Conservation (phyloP, 92 coral and sea anemone species). For the Chrysogorgia sp. region DNA sequence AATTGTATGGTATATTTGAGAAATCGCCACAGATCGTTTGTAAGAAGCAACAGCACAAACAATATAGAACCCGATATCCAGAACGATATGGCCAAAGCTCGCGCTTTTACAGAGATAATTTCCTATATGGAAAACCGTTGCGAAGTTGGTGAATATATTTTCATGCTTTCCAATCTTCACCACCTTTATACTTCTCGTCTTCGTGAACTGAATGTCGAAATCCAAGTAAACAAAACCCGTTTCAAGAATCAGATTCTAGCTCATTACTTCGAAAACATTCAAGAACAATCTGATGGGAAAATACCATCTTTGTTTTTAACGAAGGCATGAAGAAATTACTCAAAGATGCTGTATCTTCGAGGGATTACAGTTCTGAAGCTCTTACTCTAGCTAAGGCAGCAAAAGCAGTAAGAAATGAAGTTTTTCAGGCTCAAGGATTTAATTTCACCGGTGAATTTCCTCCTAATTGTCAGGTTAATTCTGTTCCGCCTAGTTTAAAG, state of each 20-base stretch:
- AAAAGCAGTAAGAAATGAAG: slow-evolving; percentile 33
- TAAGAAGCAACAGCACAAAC: slow-evolving; percentile 10
- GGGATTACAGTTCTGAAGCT: slow-evolving; percentile 55
- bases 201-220: too few species aligned
- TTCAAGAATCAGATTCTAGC: slow-evolving; percentile 52
- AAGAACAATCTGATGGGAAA: slow-evolving; percentile 30
- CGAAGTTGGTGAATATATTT: too few species aligned
- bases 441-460: slow-evolving; percentile 45
- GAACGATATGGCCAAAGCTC: slow-evolving; percentile 36
- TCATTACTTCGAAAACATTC: slow-evolving; percentile 38
- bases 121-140: slow-evolving; percentile 60
- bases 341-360: slow-evolving; percentile 37
- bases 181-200: too few species aligned
- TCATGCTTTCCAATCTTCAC: too few species aligned
- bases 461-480: slow-evolving; percentile 41
- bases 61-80: neutral
- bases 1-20: neutral
- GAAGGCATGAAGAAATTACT: slow-evolving; percentile 46
- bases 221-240: too few species aligned
- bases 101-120: slow-evolving; percentile 57
- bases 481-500: slow-evolving; percentile 46
- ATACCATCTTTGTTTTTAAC: slow-evolving; percentile 52
- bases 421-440: slow-evolving; percentile 35
- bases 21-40: neutral
- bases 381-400: slow-evolving; percentile 55